Percentiles rank a stretch among this genome's conserved stretches.
Evolutionary conservation across 2,888 invertebrate genomes (phyloP).

Genomic region (Halocaridina rubra): DNA sequence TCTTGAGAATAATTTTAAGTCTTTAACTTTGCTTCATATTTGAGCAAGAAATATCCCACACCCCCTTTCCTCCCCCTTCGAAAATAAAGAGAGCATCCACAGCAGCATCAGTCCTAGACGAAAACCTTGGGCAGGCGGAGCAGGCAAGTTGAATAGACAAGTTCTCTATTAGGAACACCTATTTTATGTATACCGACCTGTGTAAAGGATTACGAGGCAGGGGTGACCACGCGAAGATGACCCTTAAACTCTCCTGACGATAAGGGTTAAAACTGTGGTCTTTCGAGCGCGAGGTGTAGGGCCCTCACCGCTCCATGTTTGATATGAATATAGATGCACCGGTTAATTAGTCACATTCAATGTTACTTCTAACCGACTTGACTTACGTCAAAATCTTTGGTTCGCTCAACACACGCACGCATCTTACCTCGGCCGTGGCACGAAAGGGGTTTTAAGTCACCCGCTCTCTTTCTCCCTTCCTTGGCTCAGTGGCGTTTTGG

Average conservation of each 20-base stretch:
- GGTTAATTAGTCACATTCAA: constrained; percentile 63
- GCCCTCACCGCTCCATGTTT: constrained; percentile 23
- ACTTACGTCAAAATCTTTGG: constrained; percentile 37
- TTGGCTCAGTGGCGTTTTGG: not conserved
- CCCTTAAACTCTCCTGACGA: not conserved
- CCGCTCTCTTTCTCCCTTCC: not conserved
- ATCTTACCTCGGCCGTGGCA: not conserved
- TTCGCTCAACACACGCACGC: not conserved
- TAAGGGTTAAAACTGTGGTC: not conserved
- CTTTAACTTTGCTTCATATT: too few relatives aligned
- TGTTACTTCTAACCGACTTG: constrained; percentile 53
- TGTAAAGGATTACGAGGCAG: not conserved
- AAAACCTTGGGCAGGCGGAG: not conserved
- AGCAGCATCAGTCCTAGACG: constrained; percentile 34
- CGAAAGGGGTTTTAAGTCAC: not conserved
- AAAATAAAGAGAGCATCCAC: constrained; percentile 19
- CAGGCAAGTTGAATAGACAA: constrained; percentile 38
- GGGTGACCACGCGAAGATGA: not conserved
- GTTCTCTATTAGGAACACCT: constrained; percentile 52
- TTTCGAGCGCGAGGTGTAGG: not conserved
- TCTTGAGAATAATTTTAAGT: too few relatives aligned
- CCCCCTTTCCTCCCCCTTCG: not conserved
- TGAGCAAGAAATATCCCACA: not conserved
- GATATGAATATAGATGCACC: constrained; percentile 63
- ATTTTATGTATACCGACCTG: constrained; percentile 32